Percentiles rank a stretch among this genome's conserved stretches.
phyloP scores from a whole-genome alignment of 1,140 invertebrate genomes.

The Manduca sexta region DNA sequence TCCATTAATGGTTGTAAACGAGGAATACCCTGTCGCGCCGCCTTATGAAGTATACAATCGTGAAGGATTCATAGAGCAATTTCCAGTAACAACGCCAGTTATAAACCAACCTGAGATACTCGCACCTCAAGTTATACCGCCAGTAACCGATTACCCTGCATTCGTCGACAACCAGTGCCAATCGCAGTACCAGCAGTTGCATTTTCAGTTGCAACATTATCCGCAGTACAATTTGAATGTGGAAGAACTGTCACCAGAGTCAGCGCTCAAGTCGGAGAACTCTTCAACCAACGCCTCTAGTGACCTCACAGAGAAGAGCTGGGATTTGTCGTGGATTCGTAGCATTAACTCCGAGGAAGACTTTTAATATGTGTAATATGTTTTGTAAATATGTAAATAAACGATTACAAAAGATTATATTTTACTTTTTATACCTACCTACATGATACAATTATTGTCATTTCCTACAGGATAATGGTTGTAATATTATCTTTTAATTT shows the following conservation, averaged over 20 bases:
- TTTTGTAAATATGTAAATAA: conserved; percentile 4
- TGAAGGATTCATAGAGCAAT: conserved; percentile 10
- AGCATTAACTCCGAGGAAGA: conserved; percentile 29
- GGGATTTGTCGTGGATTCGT: conserved; percentile 43
- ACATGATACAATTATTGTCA: too few species aligned
- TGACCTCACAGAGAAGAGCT: conserved; percentile 22
- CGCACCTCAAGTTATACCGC: too few species aligned
- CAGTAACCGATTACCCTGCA: too few species aligned
- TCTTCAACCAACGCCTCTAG: conserved; percentile 11
- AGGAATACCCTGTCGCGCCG: conserved; percentile 4
- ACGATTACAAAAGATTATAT: too few species aligned
- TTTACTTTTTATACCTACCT: too few species aligned
- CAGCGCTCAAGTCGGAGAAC: conserved; percentile 15
- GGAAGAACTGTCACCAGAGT: conserved; percentile 6
- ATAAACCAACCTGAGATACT: too few species aligned
- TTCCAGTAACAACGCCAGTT: conserved; percentile 5
- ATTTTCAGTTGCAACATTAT: conserved; percentile 13
- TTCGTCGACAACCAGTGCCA: neutral
- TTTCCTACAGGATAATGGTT: too few species aligned
- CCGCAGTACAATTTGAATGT: conserved; percentile 4
- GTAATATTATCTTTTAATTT: too few species aligned
- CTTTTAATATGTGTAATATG: conserved; percentile 8
- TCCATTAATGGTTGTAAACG: conserved; percentile 16
- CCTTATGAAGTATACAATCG: conserved; percentile 9
- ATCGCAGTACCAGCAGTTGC: conserved; percentile 8